phyloP scores from a whole-genome alignment of 64 coral and sea anemone genomes.

The Stichodactyla mertensii region DNA sequence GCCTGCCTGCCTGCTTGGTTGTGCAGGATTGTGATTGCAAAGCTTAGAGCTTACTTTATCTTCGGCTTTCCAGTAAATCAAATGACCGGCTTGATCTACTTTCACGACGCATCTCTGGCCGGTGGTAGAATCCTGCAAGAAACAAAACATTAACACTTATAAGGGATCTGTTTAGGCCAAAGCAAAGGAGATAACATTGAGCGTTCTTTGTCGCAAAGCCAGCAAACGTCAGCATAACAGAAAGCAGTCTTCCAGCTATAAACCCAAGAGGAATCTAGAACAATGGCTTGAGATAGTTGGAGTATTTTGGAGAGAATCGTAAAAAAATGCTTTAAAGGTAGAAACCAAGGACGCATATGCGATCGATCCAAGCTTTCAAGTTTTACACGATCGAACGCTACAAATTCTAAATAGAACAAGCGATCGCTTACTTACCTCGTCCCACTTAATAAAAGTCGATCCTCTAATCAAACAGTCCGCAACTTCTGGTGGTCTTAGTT shows the following conservation, averaged over 20 bases:
- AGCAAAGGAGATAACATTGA: background rate
- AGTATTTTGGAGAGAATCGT: background rate
- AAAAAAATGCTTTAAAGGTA: slow-evolving; percentile 3
- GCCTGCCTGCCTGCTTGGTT: background rate
- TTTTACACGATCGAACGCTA: too few species aligned
- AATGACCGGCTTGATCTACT: slow-evolving; percentile 75
- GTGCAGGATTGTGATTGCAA: background rate
- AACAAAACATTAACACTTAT: background rate
- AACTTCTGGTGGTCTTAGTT: slow-evolving; percentile 80
- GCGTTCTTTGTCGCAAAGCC: background rate
- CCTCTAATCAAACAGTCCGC: slow-evolving; percentile 87
- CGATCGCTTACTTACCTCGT: slow-evolving; percentile 56
- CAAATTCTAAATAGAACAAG: slow-evolving; percentile 13
- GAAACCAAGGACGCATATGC: background rate
- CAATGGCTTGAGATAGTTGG: background rate
- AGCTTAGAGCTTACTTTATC: slow-evolving; percentile 61
- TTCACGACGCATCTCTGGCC: slow-evolving; percentile 73
- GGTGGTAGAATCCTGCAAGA: slow-evolving; percentile 50
- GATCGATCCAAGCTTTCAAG: background rate
- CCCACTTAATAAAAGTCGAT: slow-evolving; percentile 87
- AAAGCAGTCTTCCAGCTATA: background rate
- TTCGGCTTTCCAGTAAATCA: slow-evolving; percentile 89
- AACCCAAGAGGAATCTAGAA: background rate
- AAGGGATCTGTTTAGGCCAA: background rate
- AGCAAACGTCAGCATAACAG: background rate